Conservation (phyloP, 2,888 invertebrate genomes). For the Lasioglossum marginatum region DNA sequence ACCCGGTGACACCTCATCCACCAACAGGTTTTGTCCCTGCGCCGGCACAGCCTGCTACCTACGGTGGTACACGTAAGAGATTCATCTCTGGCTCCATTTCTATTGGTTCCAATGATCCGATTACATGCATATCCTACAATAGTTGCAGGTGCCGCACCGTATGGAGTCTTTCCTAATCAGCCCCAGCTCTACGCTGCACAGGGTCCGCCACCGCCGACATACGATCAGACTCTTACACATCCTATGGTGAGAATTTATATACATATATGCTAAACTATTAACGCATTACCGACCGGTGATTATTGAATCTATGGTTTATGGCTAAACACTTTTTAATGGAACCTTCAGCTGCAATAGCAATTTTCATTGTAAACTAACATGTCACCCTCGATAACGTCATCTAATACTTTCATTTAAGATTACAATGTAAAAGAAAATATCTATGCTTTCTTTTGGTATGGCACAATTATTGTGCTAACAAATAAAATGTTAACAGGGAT, state of each 20-base stretch:
- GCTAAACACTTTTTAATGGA: no score
- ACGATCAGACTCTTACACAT: conserved; percentile 90
- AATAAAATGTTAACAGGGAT: no score
- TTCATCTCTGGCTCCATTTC: conserved; percentile 42
- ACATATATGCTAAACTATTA: not conserved
- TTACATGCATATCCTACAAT: conserved; percentile 52
- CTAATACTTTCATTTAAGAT: no score
- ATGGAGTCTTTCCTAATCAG: conserved; percentile 86
- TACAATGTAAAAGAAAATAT: no score
- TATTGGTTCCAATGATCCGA: conserved; percentile 20
- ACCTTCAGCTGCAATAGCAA: not conserved
- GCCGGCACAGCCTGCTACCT: conserved; percentile 82
- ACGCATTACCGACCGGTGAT: not conserved
- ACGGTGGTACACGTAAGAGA: conserved; percentile 78
- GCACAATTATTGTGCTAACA: no score
- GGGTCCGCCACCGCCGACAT: conserved; percentile 88
- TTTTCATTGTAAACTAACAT: not conserved
- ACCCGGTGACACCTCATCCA: conserved; percentile 84
- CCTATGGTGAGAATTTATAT: conserved; percentile 84
- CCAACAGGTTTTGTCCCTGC: conserved; percentile 84
- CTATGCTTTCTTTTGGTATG: no score
- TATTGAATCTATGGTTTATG: no score
- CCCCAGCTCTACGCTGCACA: conserved; percentile 89
- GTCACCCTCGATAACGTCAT: not conserved
- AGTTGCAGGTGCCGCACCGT: conserved; percentile 88